Percentiles rank a stretch among this genome's conserved stretches.
Conservation (phyloP, 2,113 vertebrate species). For the Engystomops pustulosus region DNA sequence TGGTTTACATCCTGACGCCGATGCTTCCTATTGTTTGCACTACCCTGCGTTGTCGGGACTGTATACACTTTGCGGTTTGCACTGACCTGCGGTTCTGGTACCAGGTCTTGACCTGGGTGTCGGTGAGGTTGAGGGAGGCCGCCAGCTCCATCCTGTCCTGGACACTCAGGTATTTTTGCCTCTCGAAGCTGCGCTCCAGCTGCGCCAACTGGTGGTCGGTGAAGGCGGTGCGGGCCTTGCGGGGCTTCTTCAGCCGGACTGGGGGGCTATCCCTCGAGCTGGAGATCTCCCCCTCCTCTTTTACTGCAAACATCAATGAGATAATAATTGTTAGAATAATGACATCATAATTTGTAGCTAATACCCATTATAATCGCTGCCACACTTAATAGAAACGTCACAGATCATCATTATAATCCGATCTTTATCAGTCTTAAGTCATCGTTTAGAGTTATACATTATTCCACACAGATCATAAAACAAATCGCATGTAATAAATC, state of each 20-base stretch:
- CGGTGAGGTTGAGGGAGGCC: slow-evolving; percentile 96
- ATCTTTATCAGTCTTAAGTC: too few relatives aligned
- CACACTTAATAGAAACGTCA: too few relatives aligned
- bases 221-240: slow-evolving; percentile 97
- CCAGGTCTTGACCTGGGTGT: slow-evolving; percentile 99
- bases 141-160: slow-evolving; percentile 99
- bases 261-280: slow-evolving; percentile 96
- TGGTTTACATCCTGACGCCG: too few relatives aligned
- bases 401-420: too few relatives aligned
- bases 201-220: slow-evolving; percentile 97
- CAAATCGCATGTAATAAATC: too few relatives aligned
- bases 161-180: slow-evolving; percentile 96
- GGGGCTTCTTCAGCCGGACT: slow-evolving; percentile 93
- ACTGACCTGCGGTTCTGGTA: slow-evolving; percentile 96
- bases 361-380: too few relatives aligned
- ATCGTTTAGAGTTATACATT: too few relatives aligned
- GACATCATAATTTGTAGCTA: too few relatives aligned
- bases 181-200: slow-evolving; percentile 96
- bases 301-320: slow-evolving; percentile 76
- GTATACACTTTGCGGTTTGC: too few relatives aligned
- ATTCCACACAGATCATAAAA: too few relatives aligned
- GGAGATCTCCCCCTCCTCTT: slow-evolving; percentile 97
- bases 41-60: background rate
- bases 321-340: too few relatives aligned
- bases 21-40: too few relatives aligned